Evolutionary conservation across 92 coral and sea anemone genomes (phyloP).

Genomic region (Zoanthus sociatus): DNA sequence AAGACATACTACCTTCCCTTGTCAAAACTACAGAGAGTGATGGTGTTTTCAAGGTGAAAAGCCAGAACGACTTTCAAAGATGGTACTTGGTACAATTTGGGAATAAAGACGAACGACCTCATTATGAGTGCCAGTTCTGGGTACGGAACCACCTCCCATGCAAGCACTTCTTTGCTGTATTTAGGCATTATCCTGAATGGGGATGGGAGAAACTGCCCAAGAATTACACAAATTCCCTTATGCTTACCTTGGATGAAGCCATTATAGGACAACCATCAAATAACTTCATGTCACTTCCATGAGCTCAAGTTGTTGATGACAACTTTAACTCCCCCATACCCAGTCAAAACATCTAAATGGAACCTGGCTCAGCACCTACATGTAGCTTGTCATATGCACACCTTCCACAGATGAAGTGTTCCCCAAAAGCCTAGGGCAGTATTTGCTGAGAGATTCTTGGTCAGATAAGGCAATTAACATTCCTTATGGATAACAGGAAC

Average conservation of each 20-base stretch:
- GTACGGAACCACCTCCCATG: conserved; percentile 46
- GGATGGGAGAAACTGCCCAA: conserved; percentile 44
- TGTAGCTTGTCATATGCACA: background rate
- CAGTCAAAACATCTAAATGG: background rate
- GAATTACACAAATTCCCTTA: conserved; percentile 28
- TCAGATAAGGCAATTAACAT: background rate
- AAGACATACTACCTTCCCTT: conserved; percentile 33
- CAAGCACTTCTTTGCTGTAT: conserved; percentile 61
- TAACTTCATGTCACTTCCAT: background rate
- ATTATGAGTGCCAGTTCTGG: conserved; percentile 50
- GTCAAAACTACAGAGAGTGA: conserved; percentile 33
- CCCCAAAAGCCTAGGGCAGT: conserved; percentile 23
- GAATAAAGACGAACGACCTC: conserved; percentile 39
- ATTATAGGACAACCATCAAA: conserved; percentile 14
- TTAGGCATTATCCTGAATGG: conserved; percentile 39
- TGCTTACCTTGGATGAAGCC: conserved; percentile 41
- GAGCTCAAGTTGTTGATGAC: background rate
- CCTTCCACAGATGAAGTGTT: conserved; percentile 37
- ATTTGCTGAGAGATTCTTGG: conserved; percentile 19
- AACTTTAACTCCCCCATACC: background rate
- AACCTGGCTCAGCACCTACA: conserved; percentile 17
- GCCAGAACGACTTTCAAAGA: conserved; percentile 17
- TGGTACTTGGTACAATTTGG: conserved; percentile 61
- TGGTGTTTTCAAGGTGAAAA: conserved; percentile 43
- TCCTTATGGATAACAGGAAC: background rate